phyloP scores from a whole-genome alignment of 2,888 invertebrate species.

The Hirtodrosophila duncani region DNA sequence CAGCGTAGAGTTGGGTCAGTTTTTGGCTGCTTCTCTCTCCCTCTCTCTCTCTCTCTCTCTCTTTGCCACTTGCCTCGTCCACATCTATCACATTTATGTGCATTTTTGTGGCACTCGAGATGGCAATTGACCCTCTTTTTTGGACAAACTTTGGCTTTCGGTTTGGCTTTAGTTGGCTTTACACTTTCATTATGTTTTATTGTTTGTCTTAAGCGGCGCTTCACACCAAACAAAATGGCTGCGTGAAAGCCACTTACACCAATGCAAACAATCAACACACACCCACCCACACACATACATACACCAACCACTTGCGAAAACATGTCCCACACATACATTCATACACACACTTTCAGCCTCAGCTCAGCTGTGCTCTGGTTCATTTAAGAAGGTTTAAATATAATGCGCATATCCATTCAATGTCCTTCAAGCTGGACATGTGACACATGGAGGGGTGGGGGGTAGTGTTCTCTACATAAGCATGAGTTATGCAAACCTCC shows the following conservation, averaged over 20 bases:
- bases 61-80: no score
- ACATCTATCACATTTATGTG: conserved; percentile 69
- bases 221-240: conserved; percentile 40
- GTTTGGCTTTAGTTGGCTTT: conserved; percentile 36
- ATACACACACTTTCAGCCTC: background rate
- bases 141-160: conserved; percentile 29
- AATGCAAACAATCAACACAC: no score
- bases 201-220: conserved; percentile 40
- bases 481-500: conserved; percentile 12
- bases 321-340: no score
- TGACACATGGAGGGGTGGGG: conserved; percentile 55
- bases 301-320: no score
- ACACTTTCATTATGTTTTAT: conserved; percentile 71
- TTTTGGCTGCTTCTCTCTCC: no score
- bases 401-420: conserved; percentile 58
- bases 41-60: no score
- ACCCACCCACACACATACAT: no score
- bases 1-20: no score
- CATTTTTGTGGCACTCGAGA: conserved; percentile 70
- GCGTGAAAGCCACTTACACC: conserved; percentile 63
- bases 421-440: conserved; percentile 54
- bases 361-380: conserved; percentile 37
- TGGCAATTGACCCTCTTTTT: conserved; percentile 60
- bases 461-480: no score
- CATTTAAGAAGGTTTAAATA: conserved; percentile 67